A percentile compares a stretch with the other conserved stretches of the same genome.
These are phyloP conservation scores for Meteorus colon DNA, from an alignment of 2,888 invertebrate species.

Conservation along the genomic window DNA sequence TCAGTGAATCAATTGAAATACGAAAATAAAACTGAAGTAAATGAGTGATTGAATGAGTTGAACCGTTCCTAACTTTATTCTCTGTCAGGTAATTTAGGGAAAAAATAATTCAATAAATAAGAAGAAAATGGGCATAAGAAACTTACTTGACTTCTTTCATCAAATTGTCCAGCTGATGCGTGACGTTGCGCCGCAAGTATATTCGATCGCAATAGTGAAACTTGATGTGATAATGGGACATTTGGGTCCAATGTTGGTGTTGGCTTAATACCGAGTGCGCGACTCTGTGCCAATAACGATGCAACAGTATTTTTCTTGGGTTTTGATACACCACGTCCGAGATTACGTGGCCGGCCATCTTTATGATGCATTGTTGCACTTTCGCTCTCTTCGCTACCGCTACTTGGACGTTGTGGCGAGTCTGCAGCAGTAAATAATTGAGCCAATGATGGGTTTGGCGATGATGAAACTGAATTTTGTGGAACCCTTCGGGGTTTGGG, in stretches of 20 bases:
- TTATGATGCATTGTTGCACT: constrained; percentile 76
- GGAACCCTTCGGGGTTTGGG: constrained; percentile 80
- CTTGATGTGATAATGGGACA: constrained; percentile 76
- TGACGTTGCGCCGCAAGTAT: constrained; percentile 80
- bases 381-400: constrained; percentile 79
- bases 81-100: too few relatives aligned
- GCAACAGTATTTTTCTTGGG: constrained; percentile 96
- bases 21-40: background rate
- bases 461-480: constrained; percentile 75
- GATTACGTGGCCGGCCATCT: constrained; percentile 87
- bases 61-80: too few relatives aligned
- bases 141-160: constrained; percentile 69
- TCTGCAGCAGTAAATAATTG: constrained; percentile 78
- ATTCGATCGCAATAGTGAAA: constrained; percentile 76
- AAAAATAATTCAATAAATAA: background rate
- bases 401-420: constrained; percentile 77
- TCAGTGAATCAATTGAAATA: constrained; percentile 34
- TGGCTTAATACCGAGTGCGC: constrained; percentile 87
- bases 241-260: constrained; percentile 78
- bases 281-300: constrained; percentile 88
- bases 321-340: constrained; percentile 90
- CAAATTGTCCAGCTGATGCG: constrained; percentile 64
- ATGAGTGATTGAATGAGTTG: background rate
- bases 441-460: constrained; percentile 75
- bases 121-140: constrained; percentile 29